Conservation (phyloP, 2,888 invertebrate genomes). For the Caenorhabditis sulstoni region DNA sequence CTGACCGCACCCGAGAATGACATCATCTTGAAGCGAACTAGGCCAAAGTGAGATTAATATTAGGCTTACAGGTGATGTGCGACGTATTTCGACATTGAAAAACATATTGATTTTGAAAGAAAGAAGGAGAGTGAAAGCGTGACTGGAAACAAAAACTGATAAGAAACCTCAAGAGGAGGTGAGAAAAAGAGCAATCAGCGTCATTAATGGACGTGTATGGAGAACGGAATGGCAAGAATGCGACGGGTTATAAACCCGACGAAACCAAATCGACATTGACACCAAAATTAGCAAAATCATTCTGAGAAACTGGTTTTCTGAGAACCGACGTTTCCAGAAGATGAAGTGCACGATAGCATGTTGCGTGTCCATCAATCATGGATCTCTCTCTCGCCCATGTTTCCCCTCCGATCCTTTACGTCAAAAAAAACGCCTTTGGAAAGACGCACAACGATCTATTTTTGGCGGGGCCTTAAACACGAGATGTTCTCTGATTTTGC, state of each 20-base stretch:
- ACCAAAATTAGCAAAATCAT: not conserved
- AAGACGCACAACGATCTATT: not conserved
- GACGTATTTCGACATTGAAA: not conserved
- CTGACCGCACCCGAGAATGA: not conserved
- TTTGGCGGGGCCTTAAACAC: not conserved
- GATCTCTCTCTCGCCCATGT: slow-evolving; percentile 15
- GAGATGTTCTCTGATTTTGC: too few relatives aligned
- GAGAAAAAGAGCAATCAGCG: slow-evolving; percentile 26
- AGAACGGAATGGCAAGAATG: slow-evolving; percentile 23
- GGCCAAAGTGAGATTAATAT: too few relatives aligned
- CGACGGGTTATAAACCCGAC: not conserved
- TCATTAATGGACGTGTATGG: slow-evolving; percentile 49
- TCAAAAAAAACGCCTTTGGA: slow-evolving; percentile 16
- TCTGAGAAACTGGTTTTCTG: not conserved
- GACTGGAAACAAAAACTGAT: slow-evolving; percentile 26
- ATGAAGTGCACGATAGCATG: slow-evolving; percentile 52
- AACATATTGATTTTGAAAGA: slow-evolving; percentile 30
- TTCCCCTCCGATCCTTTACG: not conserved
- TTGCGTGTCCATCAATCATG: slow-evolving; percentile 43
- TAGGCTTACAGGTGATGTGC: too few relatives aligned
- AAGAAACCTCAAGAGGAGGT: too few relatives aligned
- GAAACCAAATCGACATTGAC: not conserved
- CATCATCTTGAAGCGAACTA: slow-evolving; percentile 1
- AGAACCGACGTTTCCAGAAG: slow-evolving; percentile 17
- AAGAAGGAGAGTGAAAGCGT: not conserved